Evolutionary conservation across 2,888 invertebrate species (phyloP), one percentile per base, ranked within the genome.

Genomic region (Eupsilia transversa): DNA sequence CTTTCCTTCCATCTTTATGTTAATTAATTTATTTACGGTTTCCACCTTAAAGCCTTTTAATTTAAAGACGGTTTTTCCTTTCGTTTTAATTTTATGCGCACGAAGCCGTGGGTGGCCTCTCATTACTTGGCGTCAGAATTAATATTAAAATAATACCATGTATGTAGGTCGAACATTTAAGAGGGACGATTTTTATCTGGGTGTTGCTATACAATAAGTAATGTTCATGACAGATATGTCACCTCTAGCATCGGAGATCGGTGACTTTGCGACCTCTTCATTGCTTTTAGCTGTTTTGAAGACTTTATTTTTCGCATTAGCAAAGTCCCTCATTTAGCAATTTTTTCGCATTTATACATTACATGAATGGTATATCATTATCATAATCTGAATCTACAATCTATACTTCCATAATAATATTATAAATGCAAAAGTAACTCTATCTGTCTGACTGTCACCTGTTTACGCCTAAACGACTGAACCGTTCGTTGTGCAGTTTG

Each of bases 71-170:
- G 73, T 63, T 57, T 79, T 73, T 63, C 63, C 56, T 43, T 63
- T 27, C 33, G 7, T 27, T 75, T 75, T 80, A 80, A 80, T 79
- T 74, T 79, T 79, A 80, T 80, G 78, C 75, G 80, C 57, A 63
- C 10, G 41, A 61, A 78, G 9, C 80, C 41, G 35, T 74, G 49
- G 80, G 78, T 68, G 75, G 78, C 1, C 5, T 80, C 74, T 78
- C 35, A 82, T 81, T 63, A 61, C 60, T 57, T 30, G 5, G 14
- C 12, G 52, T 74, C 2, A 60, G 17, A 33, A 60, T 46, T 60
- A 54, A 4, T 61, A 27, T 61, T 60, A 17, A 46, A 23, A 27
- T 76, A 27, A 74, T 49, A 35, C n/a, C n/a, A n/a, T n/a, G n/a
- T 72, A 74, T 33, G 1, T 43, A 35, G 54, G 27, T 30, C 6